Conservation (phyloP, 2,888 invertebrate genomes). For the Helleia helle region DNA sequence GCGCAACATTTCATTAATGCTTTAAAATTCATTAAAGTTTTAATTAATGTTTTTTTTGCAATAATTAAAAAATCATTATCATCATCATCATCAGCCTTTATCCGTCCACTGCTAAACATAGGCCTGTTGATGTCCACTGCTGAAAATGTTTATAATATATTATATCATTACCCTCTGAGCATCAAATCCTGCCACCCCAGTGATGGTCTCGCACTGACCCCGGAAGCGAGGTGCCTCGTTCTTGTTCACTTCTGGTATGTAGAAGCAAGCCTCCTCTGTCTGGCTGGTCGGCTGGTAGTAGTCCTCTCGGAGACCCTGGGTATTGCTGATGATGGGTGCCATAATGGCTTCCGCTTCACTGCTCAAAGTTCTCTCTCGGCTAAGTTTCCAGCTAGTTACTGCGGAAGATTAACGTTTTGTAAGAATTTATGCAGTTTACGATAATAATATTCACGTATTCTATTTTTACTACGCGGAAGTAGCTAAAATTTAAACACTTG, state of each 20-base stretch:
- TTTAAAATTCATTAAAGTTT: no score
- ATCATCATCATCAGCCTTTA: no score
- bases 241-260: slow-evolving; percentile 37
- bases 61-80: no score
- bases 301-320: slow-evolving; percentile 39
- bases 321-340: slow-evolving; percentile 29
- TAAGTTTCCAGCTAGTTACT: slow-evolving; percentile 60
- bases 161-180: slow-evolving; percentile 31
- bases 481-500: no score
- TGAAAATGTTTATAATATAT: no score
- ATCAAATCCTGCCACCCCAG: slow-evolving; percentile 37
- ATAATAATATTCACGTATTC: no score
- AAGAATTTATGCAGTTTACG: no score
- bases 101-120: no score
- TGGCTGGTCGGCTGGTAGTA: slow-evolving; percentile 46
- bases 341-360: slow-evolving; percentile 28
- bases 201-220: slow-evolving; percentile 40
- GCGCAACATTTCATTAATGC: no score
- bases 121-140: no score
- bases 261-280: slow-evolving; percentile 48
- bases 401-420: slow-evolving; percentile 12
- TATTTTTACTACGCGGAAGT: no score
- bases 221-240: slow-evolving; percentile 38
- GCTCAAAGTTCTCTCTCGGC: slow-evolving; percentile 33
- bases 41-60: no score